phyloP scores from a whole-genome alignment of 2,797 vertebrate genomes.

The Erpetoichthys calabaricus region DNA sequence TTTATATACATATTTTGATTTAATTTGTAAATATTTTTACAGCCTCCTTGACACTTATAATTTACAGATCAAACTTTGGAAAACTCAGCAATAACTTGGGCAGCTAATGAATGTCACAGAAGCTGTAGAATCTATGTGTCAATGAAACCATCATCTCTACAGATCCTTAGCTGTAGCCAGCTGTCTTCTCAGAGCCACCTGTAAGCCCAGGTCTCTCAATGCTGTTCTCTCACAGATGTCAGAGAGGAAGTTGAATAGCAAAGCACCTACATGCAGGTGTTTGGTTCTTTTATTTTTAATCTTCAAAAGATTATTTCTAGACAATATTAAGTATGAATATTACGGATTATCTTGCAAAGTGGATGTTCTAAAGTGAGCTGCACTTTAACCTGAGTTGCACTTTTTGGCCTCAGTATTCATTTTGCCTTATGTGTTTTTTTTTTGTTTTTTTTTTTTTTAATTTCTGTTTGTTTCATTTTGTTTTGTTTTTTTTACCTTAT shows the following conservation, averaged over 20 bases:
- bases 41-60: constrained; percentile 88
- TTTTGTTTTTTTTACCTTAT: too few species aligned
- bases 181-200: neutral
- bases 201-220: too few species aligned
- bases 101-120: constrained; percentile 99
- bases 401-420: too few species aligned
- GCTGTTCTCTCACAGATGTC: too few species aligned
- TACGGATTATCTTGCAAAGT: constrained; percentile 2
- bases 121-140: constrained; percentile 79
- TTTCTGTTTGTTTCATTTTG: too few species aligned
- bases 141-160: constrained; percentile 27
- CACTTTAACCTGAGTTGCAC: constrained; percentile 30
- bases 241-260: too few species aligned
- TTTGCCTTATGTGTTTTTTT: too few species aligned
- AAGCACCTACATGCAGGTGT: too few species aligned
- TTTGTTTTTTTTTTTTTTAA: too few species aligned
- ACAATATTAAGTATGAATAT: too few species aligned
- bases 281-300: too few species aligned
- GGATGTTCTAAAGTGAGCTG: constrained; percentile 21
- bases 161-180: neutral
- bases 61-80: constrained; percentile 84
- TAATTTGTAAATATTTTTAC: constrained; percentile 93
- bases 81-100: constrained; percentile 99
- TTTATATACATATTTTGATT: constrained; percentile 79
- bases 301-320: too few species aligned